phyloP scores from a whole-genome alignment of 2,113 vertebrate species.

The Oreochromis spilurus region DNA sequence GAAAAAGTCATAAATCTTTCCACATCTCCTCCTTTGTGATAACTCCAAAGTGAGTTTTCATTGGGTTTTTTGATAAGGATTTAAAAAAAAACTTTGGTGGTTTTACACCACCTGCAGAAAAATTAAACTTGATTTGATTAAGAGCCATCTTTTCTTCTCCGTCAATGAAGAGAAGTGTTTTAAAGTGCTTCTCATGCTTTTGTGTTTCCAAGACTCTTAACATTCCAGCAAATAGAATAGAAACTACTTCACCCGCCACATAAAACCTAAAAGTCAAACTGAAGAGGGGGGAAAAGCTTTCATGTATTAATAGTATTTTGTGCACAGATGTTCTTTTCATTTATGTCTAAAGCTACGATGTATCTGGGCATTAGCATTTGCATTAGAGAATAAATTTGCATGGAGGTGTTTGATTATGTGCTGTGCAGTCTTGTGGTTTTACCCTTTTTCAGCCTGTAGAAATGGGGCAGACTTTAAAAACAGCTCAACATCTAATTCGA shows the following conservation, averaged over 20 bases:
- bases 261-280: conserved; percentile 31
- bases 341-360: conserved; percentile 17
- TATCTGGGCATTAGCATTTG: conserved; percentile 45
- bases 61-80: conserved; percentile 1
- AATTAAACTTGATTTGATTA: conserved; percentile 55
- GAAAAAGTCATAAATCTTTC: background rate
- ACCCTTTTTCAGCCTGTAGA: background rate
- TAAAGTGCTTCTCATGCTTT: conserved; percentile 51
- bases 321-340: conserved; percentile 49
- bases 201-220: conserved; percentile 34
- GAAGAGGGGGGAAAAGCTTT: conserved; percentile 37
- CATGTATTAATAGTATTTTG: conserved; percentile 38
- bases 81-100: background rate
- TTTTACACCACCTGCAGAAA: conserved; percentile 25
- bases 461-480: conserved; percentile 16
- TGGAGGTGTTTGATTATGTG: background rate
- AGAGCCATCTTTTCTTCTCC: conserved; percentile 16
- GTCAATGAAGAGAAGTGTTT: conserved; percentile 6
- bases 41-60: conserved; percentile 20
- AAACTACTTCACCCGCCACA: conserved; percentile 32
- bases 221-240: conserved; percentile 35
- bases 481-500: background rate
- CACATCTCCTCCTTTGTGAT: background rate
- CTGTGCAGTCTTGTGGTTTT: background rate
- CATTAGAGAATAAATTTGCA: conserved; percentile 50